Evolutionary conservation across 2,113 vertebrate genomes (phyloP).

Genomic region (Podarcis muralis): DNA sequence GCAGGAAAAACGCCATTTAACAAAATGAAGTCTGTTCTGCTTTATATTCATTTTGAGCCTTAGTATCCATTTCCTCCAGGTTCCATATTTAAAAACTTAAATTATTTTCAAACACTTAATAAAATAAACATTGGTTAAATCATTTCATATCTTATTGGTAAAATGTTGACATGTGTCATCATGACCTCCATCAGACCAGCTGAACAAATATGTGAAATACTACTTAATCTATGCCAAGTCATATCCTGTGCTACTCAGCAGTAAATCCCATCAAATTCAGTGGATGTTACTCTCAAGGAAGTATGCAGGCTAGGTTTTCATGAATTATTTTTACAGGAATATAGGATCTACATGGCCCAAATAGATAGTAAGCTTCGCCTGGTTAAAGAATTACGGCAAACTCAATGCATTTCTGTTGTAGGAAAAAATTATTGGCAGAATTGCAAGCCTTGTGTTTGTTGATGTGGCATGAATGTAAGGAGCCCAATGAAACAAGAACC

Average conservation of each 20-base stretch:
- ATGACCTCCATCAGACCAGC: not conserved
- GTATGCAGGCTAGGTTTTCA: not conserved
- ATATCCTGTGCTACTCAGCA: not conserved
- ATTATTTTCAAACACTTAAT: slow-evolving; percentile 30
- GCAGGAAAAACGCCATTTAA: slow-evolving; percentile 27
- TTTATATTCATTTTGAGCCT: slow-evolving; percentile 29
- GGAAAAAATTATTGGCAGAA: not conserved
- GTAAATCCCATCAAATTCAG: not conserved
- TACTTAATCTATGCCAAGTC: accelerated
- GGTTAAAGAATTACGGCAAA: not conserved
- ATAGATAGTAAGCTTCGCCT: too few species aligned
- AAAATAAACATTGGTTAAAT: slow-evolving; percentile 37
- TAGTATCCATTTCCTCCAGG: not conserved
- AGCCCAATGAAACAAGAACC: not conserved
- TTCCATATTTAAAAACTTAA: slow-evolving; percentile 25
- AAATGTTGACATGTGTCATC: not conserved
- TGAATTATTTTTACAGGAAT: not conserved
- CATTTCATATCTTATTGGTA: not conserved
- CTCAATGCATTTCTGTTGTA: not conserved
- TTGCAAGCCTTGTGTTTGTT: not conserved
- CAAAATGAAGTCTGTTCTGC: not conserved
- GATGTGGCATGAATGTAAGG: not conserved
- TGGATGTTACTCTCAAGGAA: not conserved
- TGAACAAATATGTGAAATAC: not conserved
- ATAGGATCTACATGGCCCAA: not conserved